Conservation (phyloP, 2,113 vertebrate species). For the Ictalurus furcatus region DNA sequence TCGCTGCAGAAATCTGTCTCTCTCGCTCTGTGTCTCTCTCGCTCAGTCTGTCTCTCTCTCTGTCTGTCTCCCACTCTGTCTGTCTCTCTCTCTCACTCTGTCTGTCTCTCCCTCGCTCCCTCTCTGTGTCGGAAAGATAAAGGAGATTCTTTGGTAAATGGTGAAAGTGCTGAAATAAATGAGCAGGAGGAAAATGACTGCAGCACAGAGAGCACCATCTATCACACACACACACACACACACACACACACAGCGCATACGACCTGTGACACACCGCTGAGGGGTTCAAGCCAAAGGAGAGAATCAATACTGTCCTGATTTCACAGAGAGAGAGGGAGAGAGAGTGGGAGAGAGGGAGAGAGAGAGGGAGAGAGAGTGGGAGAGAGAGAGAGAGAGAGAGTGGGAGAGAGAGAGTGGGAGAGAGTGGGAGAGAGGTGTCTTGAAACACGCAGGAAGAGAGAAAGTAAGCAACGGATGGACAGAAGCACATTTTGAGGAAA, state of each 20-base stretch:
- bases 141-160: slow-evolving; percentile 93
- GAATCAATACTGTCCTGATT: slow-evolving; percentile 96
- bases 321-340: slow-evolving; percentile 59
- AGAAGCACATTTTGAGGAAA: background rate
- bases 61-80: background rate
- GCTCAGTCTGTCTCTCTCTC: slow-evolving; percentile 52
- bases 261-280: slow-evolving; percentile 88
- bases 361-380: background rate
- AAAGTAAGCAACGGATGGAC: background rate
- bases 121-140: slow-evolving; percentile 83
- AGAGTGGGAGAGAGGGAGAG: background rate
- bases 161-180: slow-evolving; percentile 98
- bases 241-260: slow-evolving; percentile 7
- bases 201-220: slow-evolving; percentile 95
- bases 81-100: slow-evolving; percentile 69
- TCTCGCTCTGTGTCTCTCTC: slow-evolving; percentile 43
- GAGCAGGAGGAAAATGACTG: slow-evolving; percentile 99
- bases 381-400: slow-evolving; percentile 1
- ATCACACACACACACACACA: slow-evolving; percentile 74
- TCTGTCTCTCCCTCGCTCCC: slow-evolving; percentile 60
- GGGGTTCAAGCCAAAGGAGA: slow-evolving; percentile 98
- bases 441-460: background rate
- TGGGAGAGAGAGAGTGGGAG: background rate
- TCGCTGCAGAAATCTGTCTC: slow-evolving; percentile 77
- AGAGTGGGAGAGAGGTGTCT: background rate